Conservation (phyloP, 2,113 vertebrate genomes). For the Syrrhaptes paradoxus region DNA sequence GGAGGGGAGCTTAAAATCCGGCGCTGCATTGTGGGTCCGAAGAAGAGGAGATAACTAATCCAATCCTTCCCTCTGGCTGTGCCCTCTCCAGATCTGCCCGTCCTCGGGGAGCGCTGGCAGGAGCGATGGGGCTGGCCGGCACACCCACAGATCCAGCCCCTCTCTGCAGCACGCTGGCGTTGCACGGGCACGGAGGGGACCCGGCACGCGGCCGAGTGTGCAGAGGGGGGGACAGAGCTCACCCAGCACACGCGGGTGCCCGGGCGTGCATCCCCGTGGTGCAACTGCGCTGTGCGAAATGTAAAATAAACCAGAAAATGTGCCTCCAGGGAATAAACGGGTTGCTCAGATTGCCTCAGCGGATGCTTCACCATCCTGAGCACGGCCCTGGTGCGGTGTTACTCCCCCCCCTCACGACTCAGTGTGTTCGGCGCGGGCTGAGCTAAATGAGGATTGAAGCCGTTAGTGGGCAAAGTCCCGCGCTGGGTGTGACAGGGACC, state of each 20-base stretch:
- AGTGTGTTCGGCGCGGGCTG: not conserved
- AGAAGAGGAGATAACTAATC: not conserved
- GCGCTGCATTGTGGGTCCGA: not conserved
- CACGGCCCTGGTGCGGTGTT: not conserved
- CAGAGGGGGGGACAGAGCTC: no score
- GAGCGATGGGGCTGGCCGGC: accelerated
- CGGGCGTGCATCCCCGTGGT: not conserved
- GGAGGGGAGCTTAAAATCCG: not conserved
- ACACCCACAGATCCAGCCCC: not conserved
- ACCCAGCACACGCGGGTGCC: not conserved
- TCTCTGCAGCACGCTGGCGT: accelerated
- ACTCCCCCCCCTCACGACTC: not conserved
- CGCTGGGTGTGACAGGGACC: not conserved
- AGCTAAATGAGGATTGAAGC: not conserved
- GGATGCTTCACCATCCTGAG: not conserved
- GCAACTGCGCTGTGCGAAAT: not conserved
- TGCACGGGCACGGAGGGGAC: accelerated
- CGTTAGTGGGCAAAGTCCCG: not conserved
- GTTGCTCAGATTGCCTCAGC: not conserved
- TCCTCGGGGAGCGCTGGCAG: not conserved
- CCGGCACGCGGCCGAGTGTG: not conserved
- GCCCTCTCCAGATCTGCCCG: not conserved
- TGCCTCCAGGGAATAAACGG: not conserved
- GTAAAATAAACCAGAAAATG: not conserved
- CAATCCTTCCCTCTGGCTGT: not conserved